Base-by-base conservation (phyloP, 30 jellyfish, hydroid and myxozoan genomes). In the Chrysaora quinquecirrha region DNA sequence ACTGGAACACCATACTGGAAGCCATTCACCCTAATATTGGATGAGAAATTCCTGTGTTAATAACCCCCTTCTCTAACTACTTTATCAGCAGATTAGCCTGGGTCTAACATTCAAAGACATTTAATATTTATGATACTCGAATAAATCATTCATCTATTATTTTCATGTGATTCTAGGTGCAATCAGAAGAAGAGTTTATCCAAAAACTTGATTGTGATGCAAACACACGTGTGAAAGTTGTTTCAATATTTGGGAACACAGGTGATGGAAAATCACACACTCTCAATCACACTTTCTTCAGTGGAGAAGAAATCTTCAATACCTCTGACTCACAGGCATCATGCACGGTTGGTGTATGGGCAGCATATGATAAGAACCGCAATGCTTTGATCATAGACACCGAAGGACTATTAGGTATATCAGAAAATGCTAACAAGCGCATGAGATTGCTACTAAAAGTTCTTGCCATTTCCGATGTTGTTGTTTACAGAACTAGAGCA, bases 261-360 rank as follows among this genome's bases (percentile, higher is more conserved):
- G 99, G 99, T 27, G 99, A 95, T 79, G 99, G 99, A 30, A 95
- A 95, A 81, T 95, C 99, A 19, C 96, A 80, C 80, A 95, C 99
- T 10, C 77, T 95, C 18, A 95, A 95, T 66, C 97, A 95, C 74
- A 95, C 99, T 24, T 95, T 95, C 68, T 95, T 95, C 72, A 64
- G 71, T 56, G 99, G 99, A 12, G 64, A 85, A 46, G 96, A 95
- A 46, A 94, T 95, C 1, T 95, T 95, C 80, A 77, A 80, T 56
- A 88, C 97, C 29, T 95, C 99, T 9, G 70, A 95, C 19, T 95
- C 95, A 22, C 99, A 95, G 64, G 90, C 90, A 47, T 95, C 99
- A 29, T 95, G 99, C 65, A 95, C 99, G 9, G 99, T 95, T 76
- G 99, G 99, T 4, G 99, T 95, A 11, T 95, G 99, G 99, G 97